These are phyloP conservation scores for Crambe crambe DNA, from an alignment of 37 sponge, comb jelly and placozoan genomes.

Conservation along the genomic window DNA sequence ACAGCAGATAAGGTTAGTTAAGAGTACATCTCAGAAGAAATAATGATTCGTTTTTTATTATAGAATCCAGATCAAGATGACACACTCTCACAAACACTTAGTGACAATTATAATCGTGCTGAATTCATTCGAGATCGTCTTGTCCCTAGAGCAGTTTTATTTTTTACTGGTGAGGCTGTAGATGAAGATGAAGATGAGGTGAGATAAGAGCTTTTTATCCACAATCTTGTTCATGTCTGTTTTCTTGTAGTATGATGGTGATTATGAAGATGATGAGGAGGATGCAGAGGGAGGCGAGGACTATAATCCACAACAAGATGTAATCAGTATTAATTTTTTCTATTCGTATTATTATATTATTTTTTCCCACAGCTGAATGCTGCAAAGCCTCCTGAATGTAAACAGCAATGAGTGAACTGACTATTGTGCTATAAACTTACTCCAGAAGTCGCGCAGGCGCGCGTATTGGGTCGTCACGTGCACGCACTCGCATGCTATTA, in stretches of 20 bases:
- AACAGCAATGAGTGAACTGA: constrained; percentile 53
- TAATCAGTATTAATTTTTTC: not conserved
- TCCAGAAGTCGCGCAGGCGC: too few species aligned
- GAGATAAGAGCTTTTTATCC: not conserved
- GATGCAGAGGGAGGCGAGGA: constrained; percentile 37
- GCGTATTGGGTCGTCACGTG: too few species aligned
- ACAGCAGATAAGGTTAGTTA: not conserved
- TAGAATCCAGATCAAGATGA: constrained; percentile 32
- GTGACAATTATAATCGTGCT: constrained; percentile 60
- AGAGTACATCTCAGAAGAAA: not conserved
- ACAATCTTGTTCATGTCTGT: not conserved
- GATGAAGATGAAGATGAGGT: constrained; percentile 50
- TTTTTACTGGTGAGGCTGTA: constrained; percentile 88
- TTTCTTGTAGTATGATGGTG: constrained; percentile 1
- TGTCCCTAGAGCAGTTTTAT: constrained; percentile 83
- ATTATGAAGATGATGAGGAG: constrained; percentile 29
- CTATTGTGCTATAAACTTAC: too few species aligned
- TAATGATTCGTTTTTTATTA: not conserved
- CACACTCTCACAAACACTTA: constrained; percentile 21
- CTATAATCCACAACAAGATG: constrained; percentile 35
- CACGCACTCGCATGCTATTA: too few species aligned
- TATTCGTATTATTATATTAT: not conserved
- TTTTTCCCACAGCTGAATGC: constrained; percentile 21
- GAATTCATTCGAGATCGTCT: constrained; percentile 85
- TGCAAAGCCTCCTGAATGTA: constrained; percentile 73